These are phyloP conservation scores for Chymomyza costata DNA, from an alignment of 1,140 invertebrate species.

Conservation along the genomic window DNA sequence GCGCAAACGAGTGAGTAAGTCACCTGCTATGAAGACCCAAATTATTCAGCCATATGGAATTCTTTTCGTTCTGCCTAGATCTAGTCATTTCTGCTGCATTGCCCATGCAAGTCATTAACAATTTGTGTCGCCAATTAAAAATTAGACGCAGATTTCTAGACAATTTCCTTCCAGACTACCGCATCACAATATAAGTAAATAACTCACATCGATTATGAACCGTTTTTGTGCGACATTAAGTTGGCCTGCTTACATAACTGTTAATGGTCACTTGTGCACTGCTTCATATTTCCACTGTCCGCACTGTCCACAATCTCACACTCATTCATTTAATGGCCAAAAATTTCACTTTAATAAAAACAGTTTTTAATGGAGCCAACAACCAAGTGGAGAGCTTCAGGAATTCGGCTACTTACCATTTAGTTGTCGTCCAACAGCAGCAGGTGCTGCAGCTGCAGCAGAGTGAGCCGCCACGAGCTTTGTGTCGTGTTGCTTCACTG, in stretches of 20 bases:
- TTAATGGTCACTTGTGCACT: no score
- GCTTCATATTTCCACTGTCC: conserved; percentile 18
- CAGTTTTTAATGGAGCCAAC: conserved; percentile 37
- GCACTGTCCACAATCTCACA: no score
- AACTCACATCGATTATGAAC: no score
- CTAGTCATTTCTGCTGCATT: conserved; percentile 48
- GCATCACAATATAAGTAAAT: no score
- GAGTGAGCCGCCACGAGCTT: background rate
- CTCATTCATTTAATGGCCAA: conserved; percentile 56
- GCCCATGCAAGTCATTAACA: conserved; percentile 34
- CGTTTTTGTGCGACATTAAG: no score
- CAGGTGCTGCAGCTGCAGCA: background rate
- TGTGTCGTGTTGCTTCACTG: no score
- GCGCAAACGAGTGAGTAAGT: no score
- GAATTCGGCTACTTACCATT: conserved; percentile 54
- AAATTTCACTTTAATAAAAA: conserved; percentile 69
- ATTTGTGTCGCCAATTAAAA: conserved; percentile 13
- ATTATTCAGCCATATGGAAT: background rate
- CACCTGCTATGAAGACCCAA: conserved; percentile 32
- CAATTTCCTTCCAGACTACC: no score
- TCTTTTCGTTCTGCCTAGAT: background rate
- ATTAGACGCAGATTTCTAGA: no score
- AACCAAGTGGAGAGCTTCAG: background rate
- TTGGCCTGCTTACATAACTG: no score
- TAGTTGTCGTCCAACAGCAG: conserved; percentile 42